Evolutionary conservation across 2,888 invertebrate species (phyloP).

Genomic region (Cheilosia pagana): DNA sequence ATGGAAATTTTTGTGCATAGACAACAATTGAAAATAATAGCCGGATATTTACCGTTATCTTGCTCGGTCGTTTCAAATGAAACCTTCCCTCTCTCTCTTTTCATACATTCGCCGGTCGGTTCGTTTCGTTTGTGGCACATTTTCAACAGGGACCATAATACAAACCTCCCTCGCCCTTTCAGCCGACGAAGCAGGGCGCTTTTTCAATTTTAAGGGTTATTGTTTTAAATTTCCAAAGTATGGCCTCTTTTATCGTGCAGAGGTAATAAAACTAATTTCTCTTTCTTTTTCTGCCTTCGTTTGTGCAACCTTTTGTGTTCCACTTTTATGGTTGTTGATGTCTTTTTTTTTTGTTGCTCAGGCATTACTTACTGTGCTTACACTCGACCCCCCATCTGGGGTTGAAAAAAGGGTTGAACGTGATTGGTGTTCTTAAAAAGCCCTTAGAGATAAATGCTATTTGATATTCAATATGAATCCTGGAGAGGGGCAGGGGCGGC

Average conservation of each 20-base stretch:
- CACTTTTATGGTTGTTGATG: constrained; percentile 59
- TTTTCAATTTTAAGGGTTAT: constrained; percentile 65
- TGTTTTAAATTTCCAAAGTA: constrained; percentile 66
- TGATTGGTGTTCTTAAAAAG: constrained; percentile 69
- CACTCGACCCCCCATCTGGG: not conserved
- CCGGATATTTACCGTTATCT: constrained; percentile 75
- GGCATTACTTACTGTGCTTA: constrained; percentile 1
- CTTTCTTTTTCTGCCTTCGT: not conserved
- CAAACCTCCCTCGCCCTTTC: too few relatives aligned
- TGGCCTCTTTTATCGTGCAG: constrained; percentile 64
- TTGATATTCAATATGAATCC: constrained; percentile 50
- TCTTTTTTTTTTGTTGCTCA: not conserved
- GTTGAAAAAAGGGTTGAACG: constrained; percentile 48
- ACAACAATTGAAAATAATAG: constrained; percentile 76
- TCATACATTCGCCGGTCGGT: constrained; percentile 53
- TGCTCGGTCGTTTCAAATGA: constrained; percentile 65
- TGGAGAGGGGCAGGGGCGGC: not conserved
- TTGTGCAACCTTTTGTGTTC: constrained; percentile 58
- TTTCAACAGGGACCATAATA: not conserved
- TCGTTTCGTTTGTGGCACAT: constrained; percentile 24
- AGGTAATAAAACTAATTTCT: constrained; percentile 70
- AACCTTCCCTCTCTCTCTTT: constrained; percentile 49
- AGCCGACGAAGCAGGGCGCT: not conserved
- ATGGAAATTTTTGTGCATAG: constrained; percentile 75
- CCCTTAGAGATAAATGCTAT: constrained; percentile 63